Conservation (phyloP, 1,140 invertebrate genomes). For the Philotrypesis tridentata region DNA sequence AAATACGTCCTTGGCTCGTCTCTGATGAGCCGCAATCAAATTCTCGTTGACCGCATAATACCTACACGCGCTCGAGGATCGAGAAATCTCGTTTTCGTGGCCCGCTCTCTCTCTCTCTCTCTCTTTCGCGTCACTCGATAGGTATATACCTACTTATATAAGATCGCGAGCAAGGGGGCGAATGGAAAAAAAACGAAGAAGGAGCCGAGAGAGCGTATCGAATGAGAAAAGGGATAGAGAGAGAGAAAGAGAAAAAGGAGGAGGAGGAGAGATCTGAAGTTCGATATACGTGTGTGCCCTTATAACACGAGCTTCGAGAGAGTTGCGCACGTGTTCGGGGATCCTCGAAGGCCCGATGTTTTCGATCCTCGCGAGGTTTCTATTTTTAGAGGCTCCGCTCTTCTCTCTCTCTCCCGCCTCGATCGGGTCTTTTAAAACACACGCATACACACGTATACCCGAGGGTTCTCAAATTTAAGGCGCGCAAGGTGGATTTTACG, state of each 20-base stretch:
- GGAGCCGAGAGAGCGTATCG: constrained; percentile 1
- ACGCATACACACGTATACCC: too few relatives aligned
- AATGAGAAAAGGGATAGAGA: constrained; percentile 7
- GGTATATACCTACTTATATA: too few relatives aligned
- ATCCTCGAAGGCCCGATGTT: constrained; percentile 25
- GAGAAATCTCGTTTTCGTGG: constrained; percentile 33
- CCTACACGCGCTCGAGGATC: background rate
- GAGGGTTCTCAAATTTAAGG: constrained; percentile 4
- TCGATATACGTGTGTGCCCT: constrained; percentile 8
- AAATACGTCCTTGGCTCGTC: background rate
- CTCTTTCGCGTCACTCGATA: constrained; percentile 31
- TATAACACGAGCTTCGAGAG: constrained; percentile 5
- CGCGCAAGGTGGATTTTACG: background rate
- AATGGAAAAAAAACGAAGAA: constrained; percentile 23
- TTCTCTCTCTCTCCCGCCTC: background rate
- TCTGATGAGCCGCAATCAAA: background rate
- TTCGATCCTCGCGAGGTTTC: constrained; percentile 38
- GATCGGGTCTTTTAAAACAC: background rate
- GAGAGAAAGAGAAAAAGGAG: constrained; percentile 3
- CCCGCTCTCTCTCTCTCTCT: too few relatives aligned
- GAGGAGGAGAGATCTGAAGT: constrained; percentile 19
- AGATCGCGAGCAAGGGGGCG: background rate
- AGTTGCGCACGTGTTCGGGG: constrained; percentile 30
- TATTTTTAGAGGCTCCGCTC: constrained; percentile 33
- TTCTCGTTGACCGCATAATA: constrained; percentile 12